A percentile compares a stretch with the other conserved stretches of the same genome.
Evolutionary conservation across 1,140 invertebrate species (phyloP).

Genomic region (Coboldia fuscipes): DNA sequence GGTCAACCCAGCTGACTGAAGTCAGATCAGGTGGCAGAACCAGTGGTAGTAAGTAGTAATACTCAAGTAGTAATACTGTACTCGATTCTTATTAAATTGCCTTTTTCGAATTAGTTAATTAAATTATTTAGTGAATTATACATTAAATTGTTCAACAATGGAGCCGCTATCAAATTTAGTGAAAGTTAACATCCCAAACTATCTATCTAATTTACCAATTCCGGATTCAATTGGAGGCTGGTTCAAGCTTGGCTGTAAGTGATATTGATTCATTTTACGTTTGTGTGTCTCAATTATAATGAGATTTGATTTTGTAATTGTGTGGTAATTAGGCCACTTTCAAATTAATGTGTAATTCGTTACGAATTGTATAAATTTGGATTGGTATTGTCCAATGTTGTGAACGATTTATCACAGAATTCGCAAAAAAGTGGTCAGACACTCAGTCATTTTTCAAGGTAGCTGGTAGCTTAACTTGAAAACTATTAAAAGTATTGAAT

Average conservation of each 20-base stretch:
- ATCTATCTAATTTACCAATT: slow-evolving; percentile 50
- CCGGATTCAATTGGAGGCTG: slow-evolving; percentile 53
- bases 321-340: neutral
- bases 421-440: neutral
- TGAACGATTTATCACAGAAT: neutral
- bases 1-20: too few relatives aligned
- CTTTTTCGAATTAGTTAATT: too few relatives aligned
- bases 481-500: too few relatives aligned
- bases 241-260: slow-evolving; percentile 54
- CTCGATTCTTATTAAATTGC: too few relatives aligned
- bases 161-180: slow-evolving; percentile 45
- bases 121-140: too few relatives aligned
- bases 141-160: too few relatives aligned
- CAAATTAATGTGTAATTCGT: neutral
- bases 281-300: neutral
- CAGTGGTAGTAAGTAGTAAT: too few relatives aligned
- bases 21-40: too few relatives aligned
- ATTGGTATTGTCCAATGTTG: neutral
- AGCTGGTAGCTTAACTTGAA: too few relatives aligned
- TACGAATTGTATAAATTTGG: neutral
- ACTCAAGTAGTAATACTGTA: too few relatives aligned
- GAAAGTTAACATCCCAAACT: slow-evolving; percentile 52
- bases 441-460: neutral
- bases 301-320: neutral
- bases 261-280: slow-evolving; percentile 1